Evolutionary conservation across 2,113 vertebrate species (phyloP), one percentile per base, ranked within the genome.

Genomic region (Sakesphorus luctuosus): DNA sequence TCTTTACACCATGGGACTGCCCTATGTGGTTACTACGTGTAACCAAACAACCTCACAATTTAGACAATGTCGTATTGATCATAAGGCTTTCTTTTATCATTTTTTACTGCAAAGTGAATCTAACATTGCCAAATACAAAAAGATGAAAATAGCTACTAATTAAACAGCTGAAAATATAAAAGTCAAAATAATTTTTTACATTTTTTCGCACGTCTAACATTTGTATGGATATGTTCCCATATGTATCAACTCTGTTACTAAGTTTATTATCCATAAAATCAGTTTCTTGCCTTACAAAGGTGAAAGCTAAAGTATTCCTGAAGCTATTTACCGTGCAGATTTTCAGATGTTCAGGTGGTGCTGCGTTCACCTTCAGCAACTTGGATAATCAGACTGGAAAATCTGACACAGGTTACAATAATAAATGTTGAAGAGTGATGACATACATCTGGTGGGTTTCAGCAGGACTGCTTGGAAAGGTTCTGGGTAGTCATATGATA

Each of bases 191-290:
- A 35, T 78, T 89, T 93, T 91, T 87, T 68, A 69, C 56, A 56
- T 52, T 82, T 63, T 89, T 90, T 88, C 49, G 84, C 53, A 68
- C 46, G 77, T 85, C 50, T 69, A 87, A 59, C n/a, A 61, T 89
- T 53, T 47, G 8, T 65, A 78, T 78, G 44, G 33, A 47, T 90
- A 35, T 17, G 7, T 36, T 88, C 84, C 24, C 14, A 62, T 69
- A 66, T 59, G 87, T 43, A 74, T 28, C 23, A 67, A 68, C 26
- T 88, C 47, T 84, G 15, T n/a, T 81, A 33, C 56, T 69, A 71
- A 90, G 72, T 47, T 76, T 87, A 93, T 94, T 91, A 93, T 24
- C 52, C 44, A 73, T 38, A 56, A 92, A 77, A 79, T 59, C 19
- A 3, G 10, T 52, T 59, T 49, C 29, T 40, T 58, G 55, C 33